These are phyloP conservation scores for Blastomussa wellsi DNA, from an alignment of 92 coral and sea anemone species.

Conservation along the genomic window DNA sequence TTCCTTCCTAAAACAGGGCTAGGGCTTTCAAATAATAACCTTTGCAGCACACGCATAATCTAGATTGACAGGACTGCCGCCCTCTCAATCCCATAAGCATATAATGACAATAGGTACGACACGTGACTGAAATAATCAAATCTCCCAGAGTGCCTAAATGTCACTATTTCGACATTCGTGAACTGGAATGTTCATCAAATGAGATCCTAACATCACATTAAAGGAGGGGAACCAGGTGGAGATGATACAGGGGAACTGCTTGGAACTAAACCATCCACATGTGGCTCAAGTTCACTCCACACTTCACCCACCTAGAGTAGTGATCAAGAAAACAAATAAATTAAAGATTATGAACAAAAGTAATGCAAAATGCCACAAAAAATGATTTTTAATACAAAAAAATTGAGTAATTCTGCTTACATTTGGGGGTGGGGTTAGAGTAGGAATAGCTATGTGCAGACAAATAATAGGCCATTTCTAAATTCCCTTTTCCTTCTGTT, in stretches of 20 bases:
- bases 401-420: neutral
- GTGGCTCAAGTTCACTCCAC: conserved; percentile 78
- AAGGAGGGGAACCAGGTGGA: conserved; percentile 79
- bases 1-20: too few relatives aligned
- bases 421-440: neutral
- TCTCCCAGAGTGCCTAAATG: conserved; percentile 3
- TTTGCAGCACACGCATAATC: too few relatives aligned
- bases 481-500: too few relatives aligned
- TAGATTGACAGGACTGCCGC: too few relatives aligned
- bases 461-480: too few relatives aligned
- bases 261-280: conserved; percentile 69
- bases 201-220: neutral
- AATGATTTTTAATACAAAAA: neutral
- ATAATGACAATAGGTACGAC: neutral
- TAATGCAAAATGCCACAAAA: neutral
- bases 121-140: neutral
- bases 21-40: too few relatives aligned
- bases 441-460: neutral
- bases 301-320: conserved; percentile 67
- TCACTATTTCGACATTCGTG: neutral
- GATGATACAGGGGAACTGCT: conserved; percentile 55
- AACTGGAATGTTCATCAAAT: neutral
- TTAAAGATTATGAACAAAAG: neutral
- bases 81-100: too few relatives aligned
- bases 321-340: neutral